Conservation (phyloP, 2,113 vertebrate genomes). For the Cryptotis parvus region DNA sequence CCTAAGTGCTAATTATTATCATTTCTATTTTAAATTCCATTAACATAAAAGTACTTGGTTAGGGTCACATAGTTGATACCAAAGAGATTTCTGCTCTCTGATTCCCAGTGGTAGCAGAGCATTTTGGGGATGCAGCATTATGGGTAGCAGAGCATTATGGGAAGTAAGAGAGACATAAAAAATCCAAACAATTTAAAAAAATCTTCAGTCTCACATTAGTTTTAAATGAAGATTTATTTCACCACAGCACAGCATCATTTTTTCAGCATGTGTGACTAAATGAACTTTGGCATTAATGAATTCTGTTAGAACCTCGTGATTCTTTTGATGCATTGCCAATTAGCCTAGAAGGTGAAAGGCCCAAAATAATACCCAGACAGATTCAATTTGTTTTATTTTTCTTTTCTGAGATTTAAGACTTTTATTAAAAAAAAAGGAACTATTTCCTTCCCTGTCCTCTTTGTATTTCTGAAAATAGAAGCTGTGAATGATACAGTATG, state of each 20-base stretch:
- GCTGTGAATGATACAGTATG: conserved; percentile 7
- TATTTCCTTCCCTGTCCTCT: not conserved
- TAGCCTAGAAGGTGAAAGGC: conserved; percentile 42
- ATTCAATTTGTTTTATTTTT: conserved; percentile 54
- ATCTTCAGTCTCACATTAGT: conserved; percentile 49
- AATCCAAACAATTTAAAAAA: conserved; percentile 6
- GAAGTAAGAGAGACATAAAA: not conserved
- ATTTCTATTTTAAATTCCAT: conserved; percentile 47
- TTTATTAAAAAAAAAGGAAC: not conserved
- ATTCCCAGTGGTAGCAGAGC: not conserved
- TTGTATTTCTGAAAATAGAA: conserved; percentile 32
- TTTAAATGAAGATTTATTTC: conserved; percentile 59
- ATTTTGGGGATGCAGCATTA: too few relatives aligned
- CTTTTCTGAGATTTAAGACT: not conserved
- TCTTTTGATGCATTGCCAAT: conserved; percentile 35
- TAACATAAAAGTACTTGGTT: not conserved
- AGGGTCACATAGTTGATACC: not conserved
- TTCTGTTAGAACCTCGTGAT: conserved; percentile 51
- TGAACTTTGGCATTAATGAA: conserved; percentile 40
- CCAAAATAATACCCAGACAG: not conserved
- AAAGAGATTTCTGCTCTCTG: not conserved
- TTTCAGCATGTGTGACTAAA: conserved; percentile 4
- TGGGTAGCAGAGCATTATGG: not conserved
- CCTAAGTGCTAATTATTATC: not conserved
- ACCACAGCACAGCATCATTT: not conserved